Evolutionary conservation across 2,888 invertebrate species (phyloP), one percentile per base, ranked within the genome.

Genomic region (Caenorhabditis sp.): DNA sequence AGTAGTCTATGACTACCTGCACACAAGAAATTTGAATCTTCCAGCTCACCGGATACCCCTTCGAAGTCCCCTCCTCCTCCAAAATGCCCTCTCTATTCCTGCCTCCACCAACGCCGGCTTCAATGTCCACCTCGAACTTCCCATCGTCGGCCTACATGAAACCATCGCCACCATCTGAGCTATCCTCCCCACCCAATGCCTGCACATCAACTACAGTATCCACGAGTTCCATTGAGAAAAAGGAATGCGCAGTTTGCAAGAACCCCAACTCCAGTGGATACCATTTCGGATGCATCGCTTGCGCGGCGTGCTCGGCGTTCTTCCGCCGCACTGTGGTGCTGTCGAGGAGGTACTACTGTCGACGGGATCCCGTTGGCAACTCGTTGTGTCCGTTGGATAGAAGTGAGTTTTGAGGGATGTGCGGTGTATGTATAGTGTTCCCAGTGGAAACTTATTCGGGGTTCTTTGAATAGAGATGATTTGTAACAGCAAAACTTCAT

Each of bases 261-360:
- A 79, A 79, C 19, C 79, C 79, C 14, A 79, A 79, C 44, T 79
- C 79, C 44, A 74, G 74, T 47, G 74, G 74, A 24, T 83, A 72
- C 19, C 83, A 83, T 24, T 83, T 83, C 22, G 83, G 83, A 61
- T 74, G 74, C 26, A 83, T 83, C 19, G 83, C 83, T 0, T 83
- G 83, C 64, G 83, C 83, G 24, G 83, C 83, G 0, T 83, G 83
- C 35, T 83, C 83, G 16, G 83, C 83, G 2, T 83, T 83, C 70
- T 83, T 83, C 51, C 74, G 83, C 0, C 79, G 83, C 22, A 83
- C 79, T 41, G 70, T 83, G 56, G 83, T 75, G 8, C 31, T 83
- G 10, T 56, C 68, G 16, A 63, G 79, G 12, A 56, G 69, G 41
- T 83, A 83, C 14, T 59, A 74, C 59, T 83, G 83, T 63, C 58